Percentiles rank a stretch among this genome's conserved stretches.
phyloP scores from a whole-genome alignment of 2,888 invertebrate species.

The Euphydryas editha region DNA sequence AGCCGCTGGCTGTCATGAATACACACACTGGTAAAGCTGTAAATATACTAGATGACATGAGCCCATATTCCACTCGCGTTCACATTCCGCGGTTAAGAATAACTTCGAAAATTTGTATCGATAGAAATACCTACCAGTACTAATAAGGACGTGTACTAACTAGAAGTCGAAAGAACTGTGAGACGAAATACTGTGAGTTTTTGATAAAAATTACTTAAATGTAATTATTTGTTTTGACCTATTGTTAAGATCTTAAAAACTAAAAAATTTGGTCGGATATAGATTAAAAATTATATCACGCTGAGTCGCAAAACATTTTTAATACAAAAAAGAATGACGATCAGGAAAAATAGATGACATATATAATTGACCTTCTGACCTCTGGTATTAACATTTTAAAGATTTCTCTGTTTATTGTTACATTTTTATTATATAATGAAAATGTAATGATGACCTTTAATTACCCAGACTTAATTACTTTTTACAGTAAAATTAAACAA shows the following conservation, averaged over 20 bases:
- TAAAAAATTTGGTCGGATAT: background rate
- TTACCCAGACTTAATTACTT: background rate
- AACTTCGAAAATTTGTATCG: conserved; percentile 31
- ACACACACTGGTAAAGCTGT: conserved; percentile 20
- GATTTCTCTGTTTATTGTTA: background rate
- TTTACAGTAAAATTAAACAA: background rate
- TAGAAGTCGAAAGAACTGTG: background rate
- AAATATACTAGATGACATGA: conserved; percentile 26
- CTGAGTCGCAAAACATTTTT: background rate
- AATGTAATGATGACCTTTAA: background rate
- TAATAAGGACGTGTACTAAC: conserved; percentile 21
- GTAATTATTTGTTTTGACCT: background rate
- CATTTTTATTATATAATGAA: no score
- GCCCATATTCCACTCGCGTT: conserved; percentile 24
- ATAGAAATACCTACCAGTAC: conserved; percentile 16
- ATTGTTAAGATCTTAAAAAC: background rate
- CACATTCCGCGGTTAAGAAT: conserved; percentile 26
- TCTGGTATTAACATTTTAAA: background rate
- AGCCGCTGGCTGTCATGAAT: conserved; percentile 32
- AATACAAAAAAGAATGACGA: background rate
- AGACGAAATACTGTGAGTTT: background rate
- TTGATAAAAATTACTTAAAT: background rate
- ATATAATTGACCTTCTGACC: background rate
- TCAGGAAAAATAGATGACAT: background rate
- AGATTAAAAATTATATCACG: background rate